Evolutionary conservation across 2,113 vertebrate species (phyloP), one percentile per base, ranked within the genome.

Genomic region (Climacteris rufus): DNA sequence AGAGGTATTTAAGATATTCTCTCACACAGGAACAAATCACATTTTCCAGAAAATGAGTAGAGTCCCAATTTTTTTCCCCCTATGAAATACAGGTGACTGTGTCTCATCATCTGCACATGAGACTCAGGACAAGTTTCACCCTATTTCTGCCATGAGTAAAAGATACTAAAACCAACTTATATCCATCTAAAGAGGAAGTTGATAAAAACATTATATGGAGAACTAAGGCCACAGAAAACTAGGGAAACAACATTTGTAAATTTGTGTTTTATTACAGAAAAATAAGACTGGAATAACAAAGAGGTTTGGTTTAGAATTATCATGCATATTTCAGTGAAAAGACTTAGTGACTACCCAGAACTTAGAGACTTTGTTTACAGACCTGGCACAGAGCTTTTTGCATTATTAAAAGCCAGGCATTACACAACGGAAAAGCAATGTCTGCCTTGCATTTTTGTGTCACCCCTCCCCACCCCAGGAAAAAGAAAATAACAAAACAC

Each of bases 331-430:
- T 89, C 28, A 64, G 65, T 9, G 31, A 68, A 56, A 78, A 81
- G 22, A 82, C 13, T 60, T 22, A 10, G 17, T 42, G 33, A 35
- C 37, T 84, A 37, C n/a, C 37, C 87, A 87, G 69, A 76, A 76
- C 40, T 69, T 57, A 53, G 9, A 64, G n/a, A 44, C 39, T 80
- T 47, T 65, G 77, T 78, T 77, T 52, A 78, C 40, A 74, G 64
- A 49, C 21, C 37, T 28, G 44, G 64, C 49, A 78, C 15, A 27
- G 24, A 84, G 31, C 13, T 79, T 78, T 81, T 75, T 40, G 49
- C 4, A 6, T 89, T 69, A 89, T 91, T 94, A 82, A 94, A 71
- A 87, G 56, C 47, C 39, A 84, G 31, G 45, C 44, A 87, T 82
- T 87, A 56, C 22, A 75, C 37, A 89, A 89, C 44, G 87, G 28